phyloP scores from a whole-genome alignment of 2,797 vertebrate genomes.

The Streptopelia turtur region DNA sequence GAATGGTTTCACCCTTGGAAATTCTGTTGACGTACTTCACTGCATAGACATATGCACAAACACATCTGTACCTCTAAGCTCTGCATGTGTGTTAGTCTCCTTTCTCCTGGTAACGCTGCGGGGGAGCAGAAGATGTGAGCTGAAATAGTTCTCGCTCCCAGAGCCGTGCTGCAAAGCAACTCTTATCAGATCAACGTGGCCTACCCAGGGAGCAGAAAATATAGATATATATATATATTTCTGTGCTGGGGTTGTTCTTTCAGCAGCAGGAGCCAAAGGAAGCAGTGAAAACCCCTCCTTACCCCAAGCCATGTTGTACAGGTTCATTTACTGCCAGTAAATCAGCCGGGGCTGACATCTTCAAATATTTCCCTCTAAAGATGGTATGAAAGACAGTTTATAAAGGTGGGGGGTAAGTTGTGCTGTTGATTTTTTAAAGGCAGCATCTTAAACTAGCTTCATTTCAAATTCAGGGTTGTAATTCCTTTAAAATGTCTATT shows the following conservation, averaged over 20 bases:
- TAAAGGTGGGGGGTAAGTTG: background rate
- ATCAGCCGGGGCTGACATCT: background rate
- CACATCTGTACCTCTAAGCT: background rate
- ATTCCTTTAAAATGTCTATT: background rate
- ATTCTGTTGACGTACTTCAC: background rate
- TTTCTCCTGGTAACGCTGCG: background rate
- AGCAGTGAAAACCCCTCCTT: background rate
- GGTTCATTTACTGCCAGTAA: background rate
- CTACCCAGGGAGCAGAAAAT: background rate
- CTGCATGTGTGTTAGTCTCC: background rate
- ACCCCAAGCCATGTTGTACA: background rate
- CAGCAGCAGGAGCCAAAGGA: background rate
- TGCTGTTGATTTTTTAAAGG: background rate
- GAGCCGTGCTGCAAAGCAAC: background rate
- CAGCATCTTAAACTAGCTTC: background rate
- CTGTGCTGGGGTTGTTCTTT: background rate
- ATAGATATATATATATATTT: background rate
- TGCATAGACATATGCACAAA: background rate
- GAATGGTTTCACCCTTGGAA: background rate
- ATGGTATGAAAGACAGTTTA: background rate
- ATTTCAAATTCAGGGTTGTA: background rate
- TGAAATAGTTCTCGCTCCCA: background rate
- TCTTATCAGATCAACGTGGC: background rate
- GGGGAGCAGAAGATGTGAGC: background rate
- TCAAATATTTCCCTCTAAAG: background rate